Conservation (phyloP, 2,113 vertebrate species). For the Callaeas wilsoni region DNA sequence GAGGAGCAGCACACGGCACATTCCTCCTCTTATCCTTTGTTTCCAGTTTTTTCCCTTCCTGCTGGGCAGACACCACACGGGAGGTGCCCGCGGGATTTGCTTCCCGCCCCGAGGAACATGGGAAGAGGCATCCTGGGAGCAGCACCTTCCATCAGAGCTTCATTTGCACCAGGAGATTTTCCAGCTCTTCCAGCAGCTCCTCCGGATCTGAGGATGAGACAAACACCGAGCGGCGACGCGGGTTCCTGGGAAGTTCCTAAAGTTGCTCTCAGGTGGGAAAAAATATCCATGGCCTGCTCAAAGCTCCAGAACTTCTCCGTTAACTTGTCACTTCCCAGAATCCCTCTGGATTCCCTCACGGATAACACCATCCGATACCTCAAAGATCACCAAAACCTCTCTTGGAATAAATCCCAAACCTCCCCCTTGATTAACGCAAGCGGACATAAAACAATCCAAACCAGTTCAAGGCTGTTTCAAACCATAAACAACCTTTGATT, state of each 20-base stretch:
- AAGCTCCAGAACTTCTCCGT: background rate
- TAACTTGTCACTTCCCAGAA: background rate
- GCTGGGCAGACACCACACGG: background rate
- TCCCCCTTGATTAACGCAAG: background rate
- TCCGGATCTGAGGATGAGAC: rapidly evolving
- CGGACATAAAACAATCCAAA: background rate
- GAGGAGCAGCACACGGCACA: background rate
- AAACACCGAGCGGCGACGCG: rapidly evolving
- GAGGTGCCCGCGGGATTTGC: background rate
- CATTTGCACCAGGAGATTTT: background rate
- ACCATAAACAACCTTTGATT: constrained; percentile 35
- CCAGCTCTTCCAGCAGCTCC: background rate
- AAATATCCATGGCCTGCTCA: background rate
- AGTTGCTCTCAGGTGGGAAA: background rate
- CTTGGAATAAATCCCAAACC: background rate
- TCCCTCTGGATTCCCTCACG: too few relatives aligned
- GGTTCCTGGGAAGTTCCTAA: background rate
- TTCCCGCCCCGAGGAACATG: rapidly evolving
- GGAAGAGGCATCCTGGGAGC: background rate
- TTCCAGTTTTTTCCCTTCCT: background rate
- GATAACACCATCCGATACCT: background rate
- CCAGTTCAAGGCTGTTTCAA: background rate
- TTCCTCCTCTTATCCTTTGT: background rate
- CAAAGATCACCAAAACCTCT: background rate
- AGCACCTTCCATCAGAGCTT: background rate